Conservation (phyloP, 2,113 vertebrate species). For the Hippocampus abdominalis region DNA sequence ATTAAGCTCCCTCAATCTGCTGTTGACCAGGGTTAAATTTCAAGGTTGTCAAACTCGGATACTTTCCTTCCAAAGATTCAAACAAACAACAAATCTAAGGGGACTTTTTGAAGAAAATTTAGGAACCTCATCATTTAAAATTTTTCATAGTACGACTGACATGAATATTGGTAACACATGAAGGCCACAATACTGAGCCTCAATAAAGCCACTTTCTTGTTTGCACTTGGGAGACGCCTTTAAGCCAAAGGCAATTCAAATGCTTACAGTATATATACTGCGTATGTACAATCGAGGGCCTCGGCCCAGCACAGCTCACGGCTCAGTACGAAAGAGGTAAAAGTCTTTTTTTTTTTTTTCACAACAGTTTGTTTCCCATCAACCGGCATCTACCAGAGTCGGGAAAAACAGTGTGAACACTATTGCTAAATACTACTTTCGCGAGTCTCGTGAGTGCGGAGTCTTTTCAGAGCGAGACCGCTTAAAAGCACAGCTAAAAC, state of each 20-base stretch:
- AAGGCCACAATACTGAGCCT: slow-evolving; percentile 28
- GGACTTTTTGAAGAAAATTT: not conserved
- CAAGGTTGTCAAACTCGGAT: no score
- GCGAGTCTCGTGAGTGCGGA: slow-evolving; percentile 45
- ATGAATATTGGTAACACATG: slow-evolving; percentile 2
- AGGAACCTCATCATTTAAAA: not conserved
- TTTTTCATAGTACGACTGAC: not conserved
- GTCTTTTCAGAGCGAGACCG: slow-evolving; percentile 50
- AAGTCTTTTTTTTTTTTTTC: slow-evolving; percentile 45
- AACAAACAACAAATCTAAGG: no score
- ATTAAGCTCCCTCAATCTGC: no score
- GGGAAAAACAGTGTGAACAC: slow-evolving; percentile 59
- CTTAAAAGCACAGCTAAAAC: slow-evolving; percentile 39
- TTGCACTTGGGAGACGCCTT: slow-evolving; percentile 44
- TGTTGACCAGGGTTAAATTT: no score
- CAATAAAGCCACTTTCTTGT: slow-evolving; percentile 37
- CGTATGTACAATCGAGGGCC: slow-evolving; percentile 56
- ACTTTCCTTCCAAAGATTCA: no score
- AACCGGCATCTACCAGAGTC: slow-evolving; percentile 54
- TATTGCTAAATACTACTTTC: slow-evolving; percentile 71
- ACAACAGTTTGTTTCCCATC: slow-evolving; percentile 59
- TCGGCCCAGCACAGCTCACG: slow-evolving; percentile 51
- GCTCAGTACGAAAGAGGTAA: slow-evolving; percentile 63
- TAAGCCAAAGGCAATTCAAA: slow-evolving; percentile 49
- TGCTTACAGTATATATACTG: slow-evolving; percentile 12